Conservation (phyloP, 2,113 vertebrate species). For the Hippocampus mohnikei region DNA sequence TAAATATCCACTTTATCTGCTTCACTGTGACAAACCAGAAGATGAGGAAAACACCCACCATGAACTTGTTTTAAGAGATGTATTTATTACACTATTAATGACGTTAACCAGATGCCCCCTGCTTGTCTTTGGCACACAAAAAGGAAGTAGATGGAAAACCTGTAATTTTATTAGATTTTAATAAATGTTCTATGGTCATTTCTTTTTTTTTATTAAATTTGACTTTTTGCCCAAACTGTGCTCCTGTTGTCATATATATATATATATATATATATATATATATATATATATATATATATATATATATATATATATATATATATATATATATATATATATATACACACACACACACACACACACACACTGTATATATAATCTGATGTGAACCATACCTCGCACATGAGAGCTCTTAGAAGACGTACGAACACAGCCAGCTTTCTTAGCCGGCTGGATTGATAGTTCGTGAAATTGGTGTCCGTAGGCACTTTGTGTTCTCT, state of each 20-base stretch:
- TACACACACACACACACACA: no score
- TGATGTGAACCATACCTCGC: no score
- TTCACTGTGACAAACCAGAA: constrained; percentile 55
- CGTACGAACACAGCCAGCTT: no score
- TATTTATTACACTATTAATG: constrained; percentile 73
- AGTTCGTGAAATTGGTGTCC: no score
- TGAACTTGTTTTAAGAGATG: constrained; percentile 35
- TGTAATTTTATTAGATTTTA: constrained; percentile 81
- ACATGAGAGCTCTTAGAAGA: no score
- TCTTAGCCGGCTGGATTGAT: no score
- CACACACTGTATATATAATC: no score
- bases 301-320: no score
- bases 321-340: no score
- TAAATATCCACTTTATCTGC: constrained; percentile 33
- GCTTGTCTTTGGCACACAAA: constrained; percentile 47
- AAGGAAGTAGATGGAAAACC: constrained; percentile 63
- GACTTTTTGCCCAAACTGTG: constrained; percentile 62
- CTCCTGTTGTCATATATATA: not conserved
- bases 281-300: no score
- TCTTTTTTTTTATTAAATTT: constrained; percentile 76
- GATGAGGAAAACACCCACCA: constrained; percentile 23
- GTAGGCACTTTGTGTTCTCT: no score
- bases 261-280: no score
- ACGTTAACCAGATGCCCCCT: constrained; percentile 55
- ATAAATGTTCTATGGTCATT: constrained; percentile 75